Conservation (phyloP, 2,113 vertebrate genomes). For the Perca schrenkii region DNA sequence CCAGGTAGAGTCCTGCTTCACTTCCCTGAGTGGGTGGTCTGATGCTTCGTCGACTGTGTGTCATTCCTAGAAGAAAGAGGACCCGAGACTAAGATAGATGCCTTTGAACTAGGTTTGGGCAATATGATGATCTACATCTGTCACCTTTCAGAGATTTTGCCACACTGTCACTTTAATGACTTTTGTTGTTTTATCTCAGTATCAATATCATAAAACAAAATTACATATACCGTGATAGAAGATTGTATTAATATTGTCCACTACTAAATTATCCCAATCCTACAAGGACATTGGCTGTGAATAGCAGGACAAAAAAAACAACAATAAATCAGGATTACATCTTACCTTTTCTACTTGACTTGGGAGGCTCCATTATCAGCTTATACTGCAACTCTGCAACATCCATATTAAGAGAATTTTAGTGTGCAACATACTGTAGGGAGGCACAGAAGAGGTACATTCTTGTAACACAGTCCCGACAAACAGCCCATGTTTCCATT, state of each 20-base stretch:
- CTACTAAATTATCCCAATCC: background rate
- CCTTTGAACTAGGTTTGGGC: background rate
- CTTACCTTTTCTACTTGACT: constrained; percentile 76
- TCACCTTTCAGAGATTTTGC: no score
- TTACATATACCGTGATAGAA: background rate
- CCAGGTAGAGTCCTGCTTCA: constrained; percentile 59
- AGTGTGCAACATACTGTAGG: constrained; percentile 20
- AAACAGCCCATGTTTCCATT: constrained; percentile 12
- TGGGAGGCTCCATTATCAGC: constrained; percentile 84
- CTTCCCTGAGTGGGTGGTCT: constrained; percentile 63
- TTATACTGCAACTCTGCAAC: constrained; percentile 86
- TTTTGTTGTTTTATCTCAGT: background rate
- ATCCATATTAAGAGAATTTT: constrained; percentile 48
- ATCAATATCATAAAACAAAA: background rate
- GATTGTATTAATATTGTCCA: background rate
- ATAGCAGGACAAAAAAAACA: background rate
- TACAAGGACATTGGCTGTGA: background rate
- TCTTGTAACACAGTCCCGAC: constrained; percentile 26
- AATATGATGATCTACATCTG: background rate
- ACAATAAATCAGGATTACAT: background rate
- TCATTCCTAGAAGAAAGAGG: constrained; percentile 38
- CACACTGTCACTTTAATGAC: background rate
- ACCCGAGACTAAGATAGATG: background rate
- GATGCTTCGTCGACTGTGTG: constrained; percentile 20
- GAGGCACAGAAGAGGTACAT: background rate